Percentiles rank a stretch among this genome's conserved stretches.
phyloP scores from a whole-genome alignment of 1,140 invertebrate species.

The Drosophila trapezifrons region DNA sequence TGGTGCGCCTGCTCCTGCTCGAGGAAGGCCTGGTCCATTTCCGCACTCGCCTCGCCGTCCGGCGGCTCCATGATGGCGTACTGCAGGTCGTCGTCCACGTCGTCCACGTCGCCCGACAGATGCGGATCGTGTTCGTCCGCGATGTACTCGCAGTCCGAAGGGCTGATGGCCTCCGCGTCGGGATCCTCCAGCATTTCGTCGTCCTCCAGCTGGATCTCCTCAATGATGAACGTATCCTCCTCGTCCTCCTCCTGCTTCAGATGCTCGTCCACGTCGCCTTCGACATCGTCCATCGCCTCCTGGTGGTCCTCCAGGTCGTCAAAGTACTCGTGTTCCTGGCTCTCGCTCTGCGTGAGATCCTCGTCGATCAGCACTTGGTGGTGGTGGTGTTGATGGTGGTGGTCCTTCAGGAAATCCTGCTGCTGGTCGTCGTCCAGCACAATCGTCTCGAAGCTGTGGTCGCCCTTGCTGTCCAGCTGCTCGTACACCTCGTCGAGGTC shows the following conservation, averaged over 20 bases:
- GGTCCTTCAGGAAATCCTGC: constrained; percentile 71
- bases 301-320: constrained; percentile 61
- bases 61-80: constrained; percentile 73
- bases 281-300: constrained; percentile 51
- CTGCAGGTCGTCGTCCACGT: constrained; percentile 62
- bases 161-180: constrained; percentile 58
- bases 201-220: constrained; percentile 79
- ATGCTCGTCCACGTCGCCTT: constrained; percentile 30
- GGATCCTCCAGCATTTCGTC: constrained; percentile 78
- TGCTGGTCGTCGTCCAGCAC: constrained; percentile 78
- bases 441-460: constrained; percentile 73
- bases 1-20: constrained; percentile 51
- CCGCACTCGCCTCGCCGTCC: constrained; percentile 67
- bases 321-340: constrained; percentile 70
- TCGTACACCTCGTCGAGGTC: constrained; percentile 72
- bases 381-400: constrained; percentile 59
- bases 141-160: constrained; percentile 67
- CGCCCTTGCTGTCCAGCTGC: constrained; percentile 60
- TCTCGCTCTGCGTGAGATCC: constrained; percentile 71
- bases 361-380: constrained; percentile 73
- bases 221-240: constrained; percentile 79
- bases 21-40: constrained; percentile 69
- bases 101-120: constrained; percentile 62
- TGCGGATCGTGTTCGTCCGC: constrained; percentile 67
- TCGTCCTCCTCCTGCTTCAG: constrained; percentile 61